Evolutionary conservation across 2,113 vertebrate genomes (phyloP).

Genomic region (Callorhinus ursinus): DNA sequence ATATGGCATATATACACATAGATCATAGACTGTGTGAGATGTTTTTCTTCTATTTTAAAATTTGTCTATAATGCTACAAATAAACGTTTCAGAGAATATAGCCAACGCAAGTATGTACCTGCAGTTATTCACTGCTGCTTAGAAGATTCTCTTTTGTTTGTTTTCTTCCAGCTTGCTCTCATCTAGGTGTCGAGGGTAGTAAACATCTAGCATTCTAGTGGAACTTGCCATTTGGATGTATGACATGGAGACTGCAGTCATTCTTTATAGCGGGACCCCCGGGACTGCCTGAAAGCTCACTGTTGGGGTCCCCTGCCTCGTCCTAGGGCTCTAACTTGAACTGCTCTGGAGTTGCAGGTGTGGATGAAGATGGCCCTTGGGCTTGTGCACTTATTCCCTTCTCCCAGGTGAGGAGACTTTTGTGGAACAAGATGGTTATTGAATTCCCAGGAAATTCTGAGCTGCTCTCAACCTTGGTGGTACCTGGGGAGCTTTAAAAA

Average conservation of each 20-base stretch:
- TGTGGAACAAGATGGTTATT: not conserved
- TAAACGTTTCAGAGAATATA: conserved; percentile 24
- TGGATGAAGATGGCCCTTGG: not conserved
- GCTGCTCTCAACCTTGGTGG: not conserved
- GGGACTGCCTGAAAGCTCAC: not conserved
- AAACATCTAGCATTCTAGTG: not conserved
- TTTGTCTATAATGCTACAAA: conserved; percentile 21
- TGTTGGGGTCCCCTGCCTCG: not conserved
- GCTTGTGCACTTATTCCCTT: not conserved
- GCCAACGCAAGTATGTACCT: conserved; percentile 32
- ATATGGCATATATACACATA: not conserved
- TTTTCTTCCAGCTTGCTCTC: not conserved
- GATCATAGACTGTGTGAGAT: not conserved
- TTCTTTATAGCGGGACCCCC: not conserved
- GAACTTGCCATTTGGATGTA: not conserved
- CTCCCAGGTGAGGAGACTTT: not conserved
- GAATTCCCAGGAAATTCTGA: conserved; percentile 22
- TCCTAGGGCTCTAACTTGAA: not conserved
- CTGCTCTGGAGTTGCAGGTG: not conserved
- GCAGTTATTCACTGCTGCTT: not conserved
- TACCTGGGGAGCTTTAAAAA: not conserved
- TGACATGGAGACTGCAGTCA: not conserved
- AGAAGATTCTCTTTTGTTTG: not conserved
- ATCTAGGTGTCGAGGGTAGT: not conserved
- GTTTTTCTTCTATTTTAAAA: conserved; percentile 37